A percentile compares a stretch with the other conserved stretches of the same genome.
These are phyloP conservation scores for Diplolepis rosae DNA, from an alignment of 2,888 invertebrate genomes.

Conservation along the genomic window DNA sequence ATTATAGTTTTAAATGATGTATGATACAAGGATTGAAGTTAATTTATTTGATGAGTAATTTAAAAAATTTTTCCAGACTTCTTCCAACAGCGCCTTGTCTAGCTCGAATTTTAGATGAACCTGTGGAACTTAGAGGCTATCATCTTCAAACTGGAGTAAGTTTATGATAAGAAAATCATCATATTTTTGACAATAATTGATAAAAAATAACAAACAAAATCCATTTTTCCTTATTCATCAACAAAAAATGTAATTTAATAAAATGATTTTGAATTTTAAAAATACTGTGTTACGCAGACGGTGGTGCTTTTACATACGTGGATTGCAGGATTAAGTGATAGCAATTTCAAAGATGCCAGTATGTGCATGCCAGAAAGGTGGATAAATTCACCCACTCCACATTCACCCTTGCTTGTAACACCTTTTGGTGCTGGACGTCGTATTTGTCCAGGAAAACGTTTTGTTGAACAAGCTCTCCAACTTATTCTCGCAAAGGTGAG, in stretches of 20 bases:
- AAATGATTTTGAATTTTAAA: constrained; percentile 22
- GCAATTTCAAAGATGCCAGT: constrained; percentile 83
- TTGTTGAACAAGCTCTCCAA: constrained; percentile 86
- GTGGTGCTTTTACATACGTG: constrained; percentile 88
- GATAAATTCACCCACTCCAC: constrained; percentile 76
- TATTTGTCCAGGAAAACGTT: constrained; percentile 90
- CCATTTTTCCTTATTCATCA: too few species aligned
- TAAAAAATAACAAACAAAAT: neutral
- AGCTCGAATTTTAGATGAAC: constrained; percentile 84
- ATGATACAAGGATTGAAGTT: too few species aligned
- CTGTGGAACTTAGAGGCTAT: constrained; percentile 82
- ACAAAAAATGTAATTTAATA: too few species aligned
- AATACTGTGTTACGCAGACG: constrained; percentile 76
- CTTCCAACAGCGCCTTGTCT: constrained; percentile 87
- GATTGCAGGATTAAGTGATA: constrained; percentile 85
- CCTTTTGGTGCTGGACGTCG: constrained; percentile 88
- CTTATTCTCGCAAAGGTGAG: constrained; percentile 83
- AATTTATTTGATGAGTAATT: constrained; percentile 3
- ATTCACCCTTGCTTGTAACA: constrained; percentile 80
- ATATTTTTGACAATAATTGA: too few species aligned
- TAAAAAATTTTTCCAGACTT: constrained; percentile 69
- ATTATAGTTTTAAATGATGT: too few species aligned
- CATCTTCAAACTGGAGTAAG: constrained; percentile 83
- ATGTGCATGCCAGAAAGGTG: constrained; percentile 87
- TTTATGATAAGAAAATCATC: neutral